phyloP scores from a whole-genome alignment of 2,888 invertebrate species.

The Altica lythri region DNA sequence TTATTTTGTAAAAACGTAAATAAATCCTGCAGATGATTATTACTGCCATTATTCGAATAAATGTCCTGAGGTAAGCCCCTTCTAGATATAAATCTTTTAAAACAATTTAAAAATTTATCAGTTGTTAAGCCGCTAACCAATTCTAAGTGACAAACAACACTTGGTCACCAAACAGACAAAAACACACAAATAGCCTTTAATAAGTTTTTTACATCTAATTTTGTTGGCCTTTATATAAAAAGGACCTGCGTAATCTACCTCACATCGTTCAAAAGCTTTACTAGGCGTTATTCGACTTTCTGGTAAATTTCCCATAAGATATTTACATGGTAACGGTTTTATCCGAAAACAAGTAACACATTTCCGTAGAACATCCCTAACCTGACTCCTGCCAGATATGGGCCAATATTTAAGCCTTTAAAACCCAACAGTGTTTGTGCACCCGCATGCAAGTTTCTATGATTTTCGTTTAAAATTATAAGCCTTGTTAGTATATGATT shows the following conservation, averaged over 20 bases:
- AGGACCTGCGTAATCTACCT: background rate
- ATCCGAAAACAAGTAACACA: constrained; percentile 21
- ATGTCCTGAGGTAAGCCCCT: background rate
- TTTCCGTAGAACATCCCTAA: constrained; percentile 11
- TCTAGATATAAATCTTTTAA: constrained; percentile 2
- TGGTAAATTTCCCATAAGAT: constrained; percentile 7
- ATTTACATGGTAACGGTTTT: background rate
- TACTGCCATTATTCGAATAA: background rate
- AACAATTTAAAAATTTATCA: constrained; percentile 12
- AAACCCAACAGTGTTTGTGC: constrained; percentile 10
- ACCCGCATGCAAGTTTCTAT: constrained; percentile 14
- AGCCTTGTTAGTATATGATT: constrained; percentile 8
- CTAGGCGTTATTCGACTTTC: background rate
- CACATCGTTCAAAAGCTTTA: background rate
- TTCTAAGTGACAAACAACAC: constrained; percentile 11
- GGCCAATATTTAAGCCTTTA: constrained; percentile 20
- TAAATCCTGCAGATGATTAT: background rate
- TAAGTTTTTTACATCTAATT: constrained; percentile 5
- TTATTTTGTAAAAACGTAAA: background rate
- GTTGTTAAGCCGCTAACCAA: constrained; percentile 7
- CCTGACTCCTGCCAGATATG: constrained; percentile 12
- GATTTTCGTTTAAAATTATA: constrained; percentile 13
- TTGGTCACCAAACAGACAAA: constrained; percentile 13
- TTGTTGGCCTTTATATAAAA: constrained; percentile 6
- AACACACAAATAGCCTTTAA: constrained; percentile 11